Evolutionary conservation across 2,113 vertebrate species (phyloP).

Genomic region (Spheniscus mendiculus): DNA sequence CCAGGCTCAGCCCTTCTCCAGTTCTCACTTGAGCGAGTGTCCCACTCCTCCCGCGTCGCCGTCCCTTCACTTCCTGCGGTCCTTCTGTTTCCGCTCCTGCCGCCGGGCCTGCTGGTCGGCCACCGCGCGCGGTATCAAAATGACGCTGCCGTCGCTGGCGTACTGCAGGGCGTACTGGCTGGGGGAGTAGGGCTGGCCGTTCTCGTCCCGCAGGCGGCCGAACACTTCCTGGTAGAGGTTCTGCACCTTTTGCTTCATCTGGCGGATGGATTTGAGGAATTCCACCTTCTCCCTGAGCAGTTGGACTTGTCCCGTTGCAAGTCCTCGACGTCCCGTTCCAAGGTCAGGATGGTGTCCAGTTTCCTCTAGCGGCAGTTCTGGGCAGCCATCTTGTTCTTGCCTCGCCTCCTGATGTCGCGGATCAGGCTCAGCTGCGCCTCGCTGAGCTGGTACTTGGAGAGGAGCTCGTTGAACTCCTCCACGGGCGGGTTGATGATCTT

Average conservation of each 20-base stretch:
- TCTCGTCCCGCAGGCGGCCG: constrained; percentile 89
- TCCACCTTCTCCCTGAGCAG: constrained; percentile 97
- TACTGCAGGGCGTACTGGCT: constrained; percentile 92
- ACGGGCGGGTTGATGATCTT: constrained; percentile 98
- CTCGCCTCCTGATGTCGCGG: constrained; percentile 92
- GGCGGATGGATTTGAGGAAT: constrained; percentile 90
- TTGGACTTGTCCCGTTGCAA: constrained; percentile 88
- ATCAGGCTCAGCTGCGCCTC: constrained; percentile 96
- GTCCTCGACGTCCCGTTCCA: constrained; percentile 95
- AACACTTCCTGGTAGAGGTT: constrained; percentile 96
- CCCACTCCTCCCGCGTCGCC: constrained; percentile 30
- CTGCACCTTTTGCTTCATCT: constrained; percentile 98
- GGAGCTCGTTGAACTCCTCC: constrained; percentile 97
- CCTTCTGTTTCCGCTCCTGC: constrained; percentile 92
- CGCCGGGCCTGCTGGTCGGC: constrained; percentile 83
- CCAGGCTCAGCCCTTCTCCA: constrained; percentile 76
- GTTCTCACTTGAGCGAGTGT: constrained; percentile 57
- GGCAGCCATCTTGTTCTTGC: constrained; percentile 98
- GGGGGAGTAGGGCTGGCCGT: constrained; percentile 92
- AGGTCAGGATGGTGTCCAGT: constrained; percentile 95
- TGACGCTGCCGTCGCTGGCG: constrained; percentile 87
- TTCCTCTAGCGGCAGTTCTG: constrained; percentile 99
- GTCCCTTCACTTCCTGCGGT: constrained; percentile 91
- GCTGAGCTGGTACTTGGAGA: constrained; percentile 94
- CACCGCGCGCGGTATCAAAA: constrained; percentile 86